Conservation (phyloP, 2,113 vertebrate genomes). For the Chaenocephalus aceratus region DNA sequence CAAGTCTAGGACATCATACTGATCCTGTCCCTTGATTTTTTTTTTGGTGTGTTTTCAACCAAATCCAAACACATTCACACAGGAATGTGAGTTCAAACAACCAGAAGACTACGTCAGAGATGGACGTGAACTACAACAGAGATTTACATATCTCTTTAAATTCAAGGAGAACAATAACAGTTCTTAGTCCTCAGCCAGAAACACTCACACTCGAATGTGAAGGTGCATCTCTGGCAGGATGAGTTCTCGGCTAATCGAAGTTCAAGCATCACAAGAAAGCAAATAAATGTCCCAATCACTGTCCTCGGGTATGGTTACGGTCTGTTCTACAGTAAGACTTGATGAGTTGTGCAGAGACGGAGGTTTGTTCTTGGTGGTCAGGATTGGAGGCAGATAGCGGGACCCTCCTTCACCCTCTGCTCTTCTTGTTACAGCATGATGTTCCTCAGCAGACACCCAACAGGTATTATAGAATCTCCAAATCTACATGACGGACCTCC, state of each 20-base stretch:
- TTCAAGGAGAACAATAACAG: slow-evolving; percentile 18
- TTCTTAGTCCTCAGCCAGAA: slow-evolving; percentile 21
- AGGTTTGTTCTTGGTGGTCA: slow-evolving; percentile 33
- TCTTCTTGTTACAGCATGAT: slow-evolving; percentile 16
- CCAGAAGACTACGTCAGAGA: background rate
- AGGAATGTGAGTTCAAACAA: slow-evolving; percentile 49
- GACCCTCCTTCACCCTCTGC: slow-evolving; percentile 23
- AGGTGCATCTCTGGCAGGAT: slow-evolving; percentile 27
- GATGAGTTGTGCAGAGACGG: slow-evolving; percentile 39
- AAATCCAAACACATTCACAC: slow-evolving; percentile 39
- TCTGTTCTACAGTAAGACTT: slow-evolving; percentile 71
- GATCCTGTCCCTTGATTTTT: slow-evolving; percentile 43
- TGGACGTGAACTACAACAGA: slow-evolving; percentile 7
- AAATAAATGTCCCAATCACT: background rate
- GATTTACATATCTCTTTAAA: slow-evolving; percentile 6
- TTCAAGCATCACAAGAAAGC: slow-evolving; percentile 19
- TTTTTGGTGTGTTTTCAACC: slow-evolving; percentile 18
- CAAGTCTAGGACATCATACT: slow-evolving; percentile 33
- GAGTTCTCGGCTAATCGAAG: slow-evolving; percentile 12
- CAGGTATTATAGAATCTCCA: slow-evolving; percentile 92
- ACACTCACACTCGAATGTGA: slow-evolving; percentile 1
- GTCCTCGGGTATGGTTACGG: background rate
- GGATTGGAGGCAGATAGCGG: slow-evolving; percentile 38
- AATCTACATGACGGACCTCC: slow-evolving; percentile 96
- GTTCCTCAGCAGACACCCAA: slow-evolving; percentile 7